Evolutionary conservation across 2,797 vertebrate species (phyloP), one percentile per base, ranked within the genome.

Genomic region (Chelon auratus): DNA sequence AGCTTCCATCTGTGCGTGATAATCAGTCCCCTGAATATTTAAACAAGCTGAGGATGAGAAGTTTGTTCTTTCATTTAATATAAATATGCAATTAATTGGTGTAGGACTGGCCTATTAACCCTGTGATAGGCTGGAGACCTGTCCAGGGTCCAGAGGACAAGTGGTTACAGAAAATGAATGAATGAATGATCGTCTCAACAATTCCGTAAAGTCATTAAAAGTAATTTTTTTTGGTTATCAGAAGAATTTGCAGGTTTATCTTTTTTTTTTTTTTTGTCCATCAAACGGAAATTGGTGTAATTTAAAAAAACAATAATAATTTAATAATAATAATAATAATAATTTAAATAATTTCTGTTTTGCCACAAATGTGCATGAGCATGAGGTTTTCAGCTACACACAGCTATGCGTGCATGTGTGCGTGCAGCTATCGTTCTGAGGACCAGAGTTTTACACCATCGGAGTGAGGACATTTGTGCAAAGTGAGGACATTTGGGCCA

Each of bases 41-140:
- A 64, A 53, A 53, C 20, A 64, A 64, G 62, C 26, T 12, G 18
- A 50, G 10, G 8, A 0, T 10, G 17, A n/a, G 42, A 7, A 15
- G 42, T 17, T 45, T 18, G 9, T 47, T 18, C 17, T 9, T 47
- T 18, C 8, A 9, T 47, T 47, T 47, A 9, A 47, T 47, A 47
- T 10, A 7, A 47, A 47, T 47, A 33, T 71, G 59, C 24, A 42
- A 10, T 47, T 51, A 39, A n/a, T 54, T 51, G n/a, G n/a, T 45
- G 45, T 22, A 17, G 18, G 10, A 63, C 17, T 43, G 1, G 13
- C n/a, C 2, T 5, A 5, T 51, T 61, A 26, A 26, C 24, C 24
- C 24, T 26, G 24, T 26, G 24, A 26, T 26, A 26, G 24, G 24
- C 24, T 26, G 24, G 24, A 26, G 24, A 26, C 24, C 2, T 26